phyloP scores from a whole-genome alignment of 2,797 vertebrate genomes.

The Astyanax mexicanus region DNA sequence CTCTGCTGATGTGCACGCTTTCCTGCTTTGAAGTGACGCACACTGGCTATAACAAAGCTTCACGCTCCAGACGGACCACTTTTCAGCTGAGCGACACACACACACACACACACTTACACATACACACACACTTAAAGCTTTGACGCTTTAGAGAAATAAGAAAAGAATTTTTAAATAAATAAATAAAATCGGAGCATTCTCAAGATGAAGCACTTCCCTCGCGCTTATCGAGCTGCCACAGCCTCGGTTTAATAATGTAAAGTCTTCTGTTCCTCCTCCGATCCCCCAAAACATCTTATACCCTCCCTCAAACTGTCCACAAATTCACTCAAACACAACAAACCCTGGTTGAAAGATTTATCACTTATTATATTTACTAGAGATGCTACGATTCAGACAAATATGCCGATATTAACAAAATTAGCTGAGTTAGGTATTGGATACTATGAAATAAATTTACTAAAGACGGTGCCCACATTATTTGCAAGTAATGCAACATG shows the following conservation, averaged over 20 bases:
- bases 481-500: too few relatives aligned
- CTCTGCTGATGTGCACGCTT: not conserved
- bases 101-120: not conserved
- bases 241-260: not conserved
- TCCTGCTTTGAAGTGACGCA: not conserved
- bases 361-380: too few relatives aligned
- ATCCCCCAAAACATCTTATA: not conserved
- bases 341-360: too few relatives aligned
- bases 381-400: too few relatives aligned
- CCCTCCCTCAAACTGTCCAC: not conserved
- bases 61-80: not conserved
- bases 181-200: not conserved
- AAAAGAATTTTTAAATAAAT: constrained; percentile 1
- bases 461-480: too few relatives aligned
- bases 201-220: not conserved
- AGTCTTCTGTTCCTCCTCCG: not conserved
- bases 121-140: not conserved
- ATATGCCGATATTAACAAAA: too few relatives aligned
- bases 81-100: not conserved
- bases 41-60: not conserved
- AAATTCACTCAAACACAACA: not conserved
- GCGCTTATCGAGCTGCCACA: not conserved
- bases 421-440: too few relatives aligned
- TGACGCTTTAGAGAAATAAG: not conserved
- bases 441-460: too few relatives aligned